Percentiles rank a stretch among this genome's conserved stretches.
Evolutionary conservation across 2,113 vertebrate genomes (phyloP).

Genomic region (Suricata suricatta): DNA sequence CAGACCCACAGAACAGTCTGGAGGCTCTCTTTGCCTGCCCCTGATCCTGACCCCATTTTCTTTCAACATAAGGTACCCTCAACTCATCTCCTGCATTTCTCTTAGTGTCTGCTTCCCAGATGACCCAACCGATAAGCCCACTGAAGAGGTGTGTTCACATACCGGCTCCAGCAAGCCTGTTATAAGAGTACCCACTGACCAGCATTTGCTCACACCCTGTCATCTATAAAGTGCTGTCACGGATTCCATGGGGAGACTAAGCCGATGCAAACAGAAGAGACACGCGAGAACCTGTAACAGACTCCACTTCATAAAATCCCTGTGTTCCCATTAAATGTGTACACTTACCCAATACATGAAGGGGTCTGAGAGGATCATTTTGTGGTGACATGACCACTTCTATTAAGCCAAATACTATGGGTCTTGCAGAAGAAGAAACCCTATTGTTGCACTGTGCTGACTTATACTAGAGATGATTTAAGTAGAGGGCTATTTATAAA

Average conservation of each 20-base stretch:
- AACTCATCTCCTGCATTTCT: background rate
- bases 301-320: background rate
- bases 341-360: background rate
- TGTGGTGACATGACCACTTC: background rate
- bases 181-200: background rate
- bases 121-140: background rate
- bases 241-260: background rate
- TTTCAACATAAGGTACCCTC: background rate
- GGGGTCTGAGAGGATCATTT: background rate
- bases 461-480: background rate
- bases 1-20: background rate
- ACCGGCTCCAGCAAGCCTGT: background rate
- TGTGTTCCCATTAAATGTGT: background rate
- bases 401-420: background rate
- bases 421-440: background rate
- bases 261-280: background rate
- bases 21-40: background rate
- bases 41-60: background rate
- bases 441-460: background rate
- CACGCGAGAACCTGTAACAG: background rate
- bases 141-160: background rate
- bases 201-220: background rate
- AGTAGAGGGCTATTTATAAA: background rate
- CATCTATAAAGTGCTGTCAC: background rate
- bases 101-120: background rate